A percentile compares a stretch with the other conserved stretches of the same genome.
Conservation (phyloP, 2,888 invertebrate species). For the Phalera bucephala region DNA sequence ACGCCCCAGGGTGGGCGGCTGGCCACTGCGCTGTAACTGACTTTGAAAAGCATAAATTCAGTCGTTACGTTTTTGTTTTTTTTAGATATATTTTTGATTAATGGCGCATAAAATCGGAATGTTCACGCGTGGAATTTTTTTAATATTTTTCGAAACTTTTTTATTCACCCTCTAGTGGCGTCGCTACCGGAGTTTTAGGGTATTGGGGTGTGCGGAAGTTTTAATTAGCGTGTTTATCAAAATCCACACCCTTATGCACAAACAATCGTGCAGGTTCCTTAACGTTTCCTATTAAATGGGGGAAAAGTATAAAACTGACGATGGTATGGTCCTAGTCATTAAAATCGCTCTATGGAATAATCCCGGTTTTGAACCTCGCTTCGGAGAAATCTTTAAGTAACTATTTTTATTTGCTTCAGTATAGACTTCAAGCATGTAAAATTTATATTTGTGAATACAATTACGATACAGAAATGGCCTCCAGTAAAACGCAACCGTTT, state of each 20-base stretch:
- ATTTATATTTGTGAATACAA: too few species aligned
- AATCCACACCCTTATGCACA: constrained; percentile 33
- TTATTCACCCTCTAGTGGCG: constrained; percentile 31
- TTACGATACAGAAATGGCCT: too few species aligned
- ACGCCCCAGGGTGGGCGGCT: constrained; percentile 49
- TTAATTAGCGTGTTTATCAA: constrained; percentile 38
- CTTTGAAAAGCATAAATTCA: constrained; percentile 78
- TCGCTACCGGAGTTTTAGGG: constrained; percentile 23
- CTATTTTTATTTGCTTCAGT: too few species aligned
- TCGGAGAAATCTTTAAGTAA: too few species aligned
- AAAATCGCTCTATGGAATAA: too few species aligned
- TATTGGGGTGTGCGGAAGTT: constrained; percentile 35
- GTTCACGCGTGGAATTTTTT: constrained; percentile 58
- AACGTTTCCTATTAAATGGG: background rate
- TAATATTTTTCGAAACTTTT: constrained; percentile 48
- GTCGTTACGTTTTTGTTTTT: constrained; percentile 64
- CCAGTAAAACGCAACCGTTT: too few species aligned
- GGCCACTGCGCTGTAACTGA: constrained; percentile 52
- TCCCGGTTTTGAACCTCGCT: too few species aligned
- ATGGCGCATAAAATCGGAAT: constrained; percentile 74
- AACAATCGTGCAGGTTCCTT: constrained; percentile 27
- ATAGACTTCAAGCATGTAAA: too few species aligned
- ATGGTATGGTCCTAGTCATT: too few species aligned
- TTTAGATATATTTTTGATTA: constrained; percentile 74
- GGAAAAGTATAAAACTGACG: too few species aligned